Base-by-base conservation (phyloP, 2,888 invertebrate species). In the Dorcus parallelipipedus region DNA sequence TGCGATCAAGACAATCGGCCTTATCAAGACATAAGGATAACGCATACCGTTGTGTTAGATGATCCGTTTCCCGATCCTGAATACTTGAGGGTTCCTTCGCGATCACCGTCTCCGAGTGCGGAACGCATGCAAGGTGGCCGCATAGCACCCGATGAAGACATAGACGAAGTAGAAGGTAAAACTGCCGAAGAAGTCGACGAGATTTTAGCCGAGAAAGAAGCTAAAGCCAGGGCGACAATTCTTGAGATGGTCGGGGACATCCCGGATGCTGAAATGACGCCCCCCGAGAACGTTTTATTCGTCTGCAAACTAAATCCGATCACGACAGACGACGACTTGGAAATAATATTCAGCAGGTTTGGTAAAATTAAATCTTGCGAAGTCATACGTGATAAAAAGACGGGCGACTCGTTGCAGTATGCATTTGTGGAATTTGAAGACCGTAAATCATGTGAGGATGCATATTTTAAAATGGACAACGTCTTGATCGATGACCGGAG, bases 391-490 rank as follows among this genome's bases (percentile, higher is more conserved):
- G 99, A 99, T 76, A 88, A 90, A 65, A 91, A 93, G 72, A 88
- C 91, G 2, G 91, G 91, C 0, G 96, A 97, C 75, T 99, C 98
- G 0, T 80, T 99, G 56, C 99, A 99, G 73, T 99, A 99, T 79
- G 98, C 98, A 0, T 99, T 99, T 76, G 93, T 99, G 58, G 99
- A 99, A 78, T 99, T 98, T 81, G 91, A 90, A 62, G 90, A 95
- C 53, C 86, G 88, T 64, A 92, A 93, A 71, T 85, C 93, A 0
- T 99, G 99, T 79, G 99, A 99, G 80, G 92, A 93, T 69, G 99
- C 99, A 1, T 99, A 94, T 78, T 97, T 99, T 73, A 99, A 99
- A 82, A 99, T 99, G 99, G 98, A 98, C 76, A 99, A 99, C 81
- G 98, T 99, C 0, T 81, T 99, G 5, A 99, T 99, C 69, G 99